phyloP scores from a whole-genome alignment of 2,797 vertebrate species.

The Anisognathus igniventris region DNA sequence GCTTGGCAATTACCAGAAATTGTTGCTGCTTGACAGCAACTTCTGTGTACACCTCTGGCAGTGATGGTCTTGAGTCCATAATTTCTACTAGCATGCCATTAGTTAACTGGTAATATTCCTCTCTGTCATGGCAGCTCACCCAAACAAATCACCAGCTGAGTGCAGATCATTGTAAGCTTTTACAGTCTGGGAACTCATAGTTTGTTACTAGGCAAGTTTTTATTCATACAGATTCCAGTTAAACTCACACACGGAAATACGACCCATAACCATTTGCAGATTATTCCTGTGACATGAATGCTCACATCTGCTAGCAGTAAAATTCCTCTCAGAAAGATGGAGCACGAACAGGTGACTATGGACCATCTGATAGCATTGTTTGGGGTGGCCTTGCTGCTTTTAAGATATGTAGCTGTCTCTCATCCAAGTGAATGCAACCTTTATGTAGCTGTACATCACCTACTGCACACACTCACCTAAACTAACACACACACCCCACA shows the following conservation, averaged over 20 bases:
- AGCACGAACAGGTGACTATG: neutral
- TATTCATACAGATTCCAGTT: neutral
- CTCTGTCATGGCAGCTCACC: neutral
- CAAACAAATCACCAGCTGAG: neutral
- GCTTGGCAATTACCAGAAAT: constrained; percentile 52
- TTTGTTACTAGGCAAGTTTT: neutral
- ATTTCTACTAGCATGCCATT: neutral
- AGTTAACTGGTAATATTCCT: neutral
- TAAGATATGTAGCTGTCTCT: neutral
- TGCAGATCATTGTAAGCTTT: neutral
- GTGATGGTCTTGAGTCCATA: neutral
- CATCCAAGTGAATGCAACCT: neutral
- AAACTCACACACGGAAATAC: neutral
- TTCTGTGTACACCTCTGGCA: neutral
- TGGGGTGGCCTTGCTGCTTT: neutral
- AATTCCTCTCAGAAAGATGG: neutral
- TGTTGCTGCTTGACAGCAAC: constrained; percentile 16
- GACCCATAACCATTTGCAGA: neutral
- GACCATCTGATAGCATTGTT: neutral
- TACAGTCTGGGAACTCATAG: neutral
- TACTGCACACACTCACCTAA: no score
- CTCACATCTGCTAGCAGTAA: neutral
- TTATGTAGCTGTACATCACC: neutral
- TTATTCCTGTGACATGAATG: neutral
- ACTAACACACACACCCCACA: neutral